phyloP scores from a whole-genome alignment of 2,888 invertebrate species.

The Portevinia maculata region DNA sequence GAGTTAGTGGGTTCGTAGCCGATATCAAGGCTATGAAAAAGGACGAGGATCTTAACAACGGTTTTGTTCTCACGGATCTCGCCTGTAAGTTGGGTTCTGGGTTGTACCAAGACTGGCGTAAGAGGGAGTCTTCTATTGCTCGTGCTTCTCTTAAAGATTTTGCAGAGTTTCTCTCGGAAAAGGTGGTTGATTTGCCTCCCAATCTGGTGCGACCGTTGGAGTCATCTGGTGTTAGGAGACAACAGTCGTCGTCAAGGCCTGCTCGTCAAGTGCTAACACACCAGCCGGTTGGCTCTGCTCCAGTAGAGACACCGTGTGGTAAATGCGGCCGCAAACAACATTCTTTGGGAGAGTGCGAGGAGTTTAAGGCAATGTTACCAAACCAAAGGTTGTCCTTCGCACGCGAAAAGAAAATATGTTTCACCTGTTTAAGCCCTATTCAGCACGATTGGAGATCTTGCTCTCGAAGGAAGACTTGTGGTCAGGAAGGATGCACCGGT shows the following conservation, averaged over 20 bases:
- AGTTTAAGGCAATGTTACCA: conserved; percentile 5
- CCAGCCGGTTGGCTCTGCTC: not conserved
- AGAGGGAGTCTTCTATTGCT: not conserved
- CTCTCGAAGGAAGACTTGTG: not conserved
- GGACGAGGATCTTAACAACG: conserved; percentile 10
- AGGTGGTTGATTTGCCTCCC: not conserved
- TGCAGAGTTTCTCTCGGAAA: not conserved
- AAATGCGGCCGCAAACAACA: conserved; percentile 8
- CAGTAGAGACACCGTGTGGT: not conserved
- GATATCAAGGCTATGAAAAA: conserved; percentile 26
- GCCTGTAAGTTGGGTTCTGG: conserved; percentile 14
- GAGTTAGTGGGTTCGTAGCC: conserved; percentile 18
- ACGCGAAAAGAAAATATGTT: not conserved
- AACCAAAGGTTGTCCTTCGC: conserved; percentile 1
- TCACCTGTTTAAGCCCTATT: conserved; percentile 4
- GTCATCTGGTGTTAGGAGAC: not conserved
- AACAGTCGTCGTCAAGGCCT: not conserved
- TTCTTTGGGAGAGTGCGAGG: conserved; percentile 3
- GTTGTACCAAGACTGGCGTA: not conserved
- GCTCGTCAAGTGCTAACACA: not conserved
- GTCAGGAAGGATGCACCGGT: conserved; percentile 1
- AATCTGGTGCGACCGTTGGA: not conserved
- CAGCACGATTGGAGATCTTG: conserved; percentile 16
- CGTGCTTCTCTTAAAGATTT: not conserved
- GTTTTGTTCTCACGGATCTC: conserved; percentile 23